Conservation (phyloP, 1,140 invertebrate genomes). For the Anthonomus grandis region DNA sequence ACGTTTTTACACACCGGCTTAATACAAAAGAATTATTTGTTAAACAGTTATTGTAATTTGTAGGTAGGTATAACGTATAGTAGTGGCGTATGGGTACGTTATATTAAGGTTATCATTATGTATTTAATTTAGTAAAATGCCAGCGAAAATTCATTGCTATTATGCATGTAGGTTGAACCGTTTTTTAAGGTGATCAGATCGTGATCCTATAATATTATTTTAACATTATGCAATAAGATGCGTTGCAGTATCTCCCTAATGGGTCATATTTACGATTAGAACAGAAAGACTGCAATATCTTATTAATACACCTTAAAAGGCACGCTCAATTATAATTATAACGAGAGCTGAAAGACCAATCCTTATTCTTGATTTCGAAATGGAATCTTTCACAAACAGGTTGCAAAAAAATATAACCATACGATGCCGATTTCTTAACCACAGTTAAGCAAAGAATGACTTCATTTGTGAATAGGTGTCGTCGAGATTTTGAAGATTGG, state of each 20-base stretch:
- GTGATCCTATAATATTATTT: neutral
- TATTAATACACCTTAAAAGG: conserved; percentile 13
- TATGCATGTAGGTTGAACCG: too few species aligned
- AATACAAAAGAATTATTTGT: conserved; percentile 24
- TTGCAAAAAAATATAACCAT: conserved; percentile 9
- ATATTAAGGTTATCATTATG: conserved; percentile 15
- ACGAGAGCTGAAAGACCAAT: conserved; percentile 12
- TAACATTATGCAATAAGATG: neutral
- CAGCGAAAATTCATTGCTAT: neutral
- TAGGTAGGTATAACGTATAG: conserved; percentile 7
- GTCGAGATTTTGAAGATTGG: too few species aligned
- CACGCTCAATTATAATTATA: conserved; percentile 11
- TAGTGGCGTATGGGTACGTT: too few species aligned
- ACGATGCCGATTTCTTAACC: conserved; percentile 5
- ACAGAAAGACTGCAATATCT: neutral
- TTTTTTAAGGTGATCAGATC: too few species aligned
- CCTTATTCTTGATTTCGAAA: conserved; percentile 15
- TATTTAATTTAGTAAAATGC: conserved; percentile 9
- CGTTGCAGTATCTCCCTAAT: neutral
- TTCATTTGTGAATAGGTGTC: too few species aligned
- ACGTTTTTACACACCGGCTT: conserved; percentile 11
- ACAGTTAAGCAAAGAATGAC: neutral
- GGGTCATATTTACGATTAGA: neutral
- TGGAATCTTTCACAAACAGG: conserved; percentile 13
- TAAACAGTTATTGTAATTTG: conserved; percentile 23